Evolutionary conservation across 2,888 invertebrate genomes (phyloP).

Genomic region (Acleris cristana): DNA sequence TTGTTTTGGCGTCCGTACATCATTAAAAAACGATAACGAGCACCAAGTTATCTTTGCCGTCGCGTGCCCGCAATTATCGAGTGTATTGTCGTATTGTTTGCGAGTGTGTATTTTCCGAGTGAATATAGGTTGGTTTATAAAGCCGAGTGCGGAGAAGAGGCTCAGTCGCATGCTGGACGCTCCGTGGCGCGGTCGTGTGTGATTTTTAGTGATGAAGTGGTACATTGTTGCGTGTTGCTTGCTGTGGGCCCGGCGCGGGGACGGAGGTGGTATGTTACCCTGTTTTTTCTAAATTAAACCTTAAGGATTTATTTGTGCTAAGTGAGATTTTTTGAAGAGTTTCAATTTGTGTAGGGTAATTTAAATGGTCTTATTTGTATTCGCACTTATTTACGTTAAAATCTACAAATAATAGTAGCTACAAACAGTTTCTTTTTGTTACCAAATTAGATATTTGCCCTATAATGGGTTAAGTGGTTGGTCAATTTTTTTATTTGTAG

Average conservation of each 20-base stretch:
- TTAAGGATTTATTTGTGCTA: neutral
- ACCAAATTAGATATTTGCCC: too few relatives aligned
- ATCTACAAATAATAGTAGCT: too few relatives aligned
- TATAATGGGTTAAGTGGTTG: too few relatives aligned
- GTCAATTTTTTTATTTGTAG: too few relatives aligned
- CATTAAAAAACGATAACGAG: conserved; percentile 49
- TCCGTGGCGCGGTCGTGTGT: conserved; percentile 55
- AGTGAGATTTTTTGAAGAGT: too few relatives aligned
- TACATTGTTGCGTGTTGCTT: conserved; percentile 61
- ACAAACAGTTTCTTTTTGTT: too few relatives aligned
- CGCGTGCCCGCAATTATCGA: neutral
- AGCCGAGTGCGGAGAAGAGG: conserved; percentile 49
- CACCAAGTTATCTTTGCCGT: conserved; percentile 44
- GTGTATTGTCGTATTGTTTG: neutral
- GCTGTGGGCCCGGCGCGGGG: conserved; percentile 59
- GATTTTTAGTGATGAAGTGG: conserved; percentile 75
- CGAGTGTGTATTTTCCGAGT: conserved; percentile 21
- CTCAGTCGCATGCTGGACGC: conserved; percentile 63
- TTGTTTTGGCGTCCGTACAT: conserved; percentile 30
- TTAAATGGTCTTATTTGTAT: too few relatives aligned
- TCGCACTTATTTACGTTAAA: too few relatives aligned
- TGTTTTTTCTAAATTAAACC: conserved; percentile 15
- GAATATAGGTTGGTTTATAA: conserved; percentile 43
- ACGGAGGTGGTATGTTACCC: conserved; percentile 63
- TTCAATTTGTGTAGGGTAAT: too few relatives aligned